phyloP scores from a whole-genome alignment of 2,113 vertebrate species.

The Geococcyx californianus region DNA sequence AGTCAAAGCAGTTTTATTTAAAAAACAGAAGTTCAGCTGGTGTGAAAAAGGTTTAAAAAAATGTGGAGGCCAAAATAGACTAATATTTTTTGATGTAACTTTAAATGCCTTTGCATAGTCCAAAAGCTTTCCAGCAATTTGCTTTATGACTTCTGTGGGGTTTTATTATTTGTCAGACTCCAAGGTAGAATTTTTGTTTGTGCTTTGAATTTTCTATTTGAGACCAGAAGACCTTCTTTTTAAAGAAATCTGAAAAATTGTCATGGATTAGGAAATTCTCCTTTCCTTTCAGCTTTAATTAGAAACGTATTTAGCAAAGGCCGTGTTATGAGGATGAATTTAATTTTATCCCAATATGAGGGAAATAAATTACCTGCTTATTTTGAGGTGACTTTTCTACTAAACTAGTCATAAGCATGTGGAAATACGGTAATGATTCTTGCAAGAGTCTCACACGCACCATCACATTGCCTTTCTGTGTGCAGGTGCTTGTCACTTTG shows the following conservation, averaged over 20 bases:
- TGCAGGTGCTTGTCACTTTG: not conserved
- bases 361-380: not conserved
- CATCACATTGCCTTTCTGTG: not conserved
- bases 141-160: not conserved
- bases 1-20: not conserved
- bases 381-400: not conserved
- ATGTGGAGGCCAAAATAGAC: not conserved
- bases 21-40: not conserved
- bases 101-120: not conserved
- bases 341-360: not conserved
- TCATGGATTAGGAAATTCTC: not conserved
- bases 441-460: not conserved
- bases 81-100: not conserved
- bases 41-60: not conserved
- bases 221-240: not conserved
- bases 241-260: not conserved
- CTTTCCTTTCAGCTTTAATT: not conserved
- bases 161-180: not conserved
- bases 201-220: not conserved
- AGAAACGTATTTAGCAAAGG: not conserved
- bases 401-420: not conserved
- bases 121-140: not conserved
- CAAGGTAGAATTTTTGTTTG: not conserved
- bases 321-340: not conserved
- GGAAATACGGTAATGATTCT: not conserved